Base-by-base conservation (phyloP, 2,797 vertebrate species). In the Manis crassicaudata region DNA sequence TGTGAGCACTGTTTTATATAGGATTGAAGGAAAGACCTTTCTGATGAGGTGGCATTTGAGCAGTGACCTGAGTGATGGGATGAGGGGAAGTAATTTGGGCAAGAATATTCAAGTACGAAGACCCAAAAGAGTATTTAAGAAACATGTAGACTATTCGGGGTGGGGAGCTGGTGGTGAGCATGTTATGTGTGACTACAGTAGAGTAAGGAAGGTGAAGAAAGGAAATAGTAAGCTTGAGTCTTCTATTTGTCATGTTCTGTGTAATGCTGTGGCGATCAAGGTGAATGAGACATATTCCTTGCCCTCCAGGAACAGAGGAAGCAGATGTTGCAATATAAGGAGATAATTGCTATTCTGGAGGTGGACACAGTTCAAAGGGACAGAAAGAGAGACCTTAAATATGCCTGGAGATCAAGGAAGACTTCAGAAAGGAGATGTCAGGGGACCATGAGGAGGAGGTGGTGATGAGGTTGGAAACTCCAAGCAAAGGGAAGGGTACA, bases 181-280 rank as follows among this genome's bases (percentile, higher is more conserved):
- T 46, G 46, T 46, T 50, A 82, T 56, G 25, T 46, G 10, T 79
- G 50, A 35, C 10, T 37, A 63, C 43, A 87, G 37, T 21, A 65
- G 35, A 88, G 18, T 50, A 65, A 92, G 37, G 62, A 95, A 94
- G 46, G 16, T 87, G 23, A 94, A 92, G 50, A 85, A 46, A 95
- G 56, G n/a, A 79, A 83, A 56, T 43, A 87, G 32, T 46, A 70
- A 84, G 92, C 29, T 62, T 46, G 5, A 40, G n/a, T 32, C 37
- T 88, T 62, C 7, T 75, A 17, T 83, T 75, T 58, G 43, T 82
- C 56, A 83, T 21, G 20, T 86, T 88, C 52, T 73, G 2, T 80
- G 20, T 90, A 14, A 23, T 70, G 23, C 35, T 73, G 40, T 9
- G 17, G 8, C 20, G 77, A 80, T 12, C 27, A 46, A 92, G 67